Conservation (phyloP, 2,888 invertebrate genomes). For the Drosophila gaucha region DNA sequence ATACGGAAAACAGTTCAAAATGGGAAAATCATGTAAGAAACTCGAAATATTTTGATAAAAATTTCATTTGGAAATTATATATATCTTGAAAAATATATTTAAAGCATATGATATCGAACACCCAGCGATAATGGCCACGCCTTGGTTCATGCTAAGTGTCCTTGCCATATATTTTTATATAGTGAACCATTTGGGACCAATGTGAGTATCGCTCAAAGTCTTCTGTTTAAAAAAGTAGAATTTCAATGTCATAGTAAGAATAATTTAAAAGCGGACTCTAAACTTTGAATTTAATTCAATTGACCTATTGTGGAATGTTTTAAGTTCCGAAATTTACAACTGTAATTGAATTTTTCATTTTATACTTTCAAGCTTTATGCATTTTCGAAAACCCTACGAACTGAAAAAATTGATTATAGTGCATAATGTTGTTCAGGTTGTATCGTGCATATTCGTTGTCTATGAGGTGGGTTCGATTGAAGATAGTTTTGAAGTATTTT, state of each 20-base stretch:
- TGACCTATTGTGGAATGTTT: conserved; percentile 6
- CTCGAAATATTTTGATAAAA: neutral
- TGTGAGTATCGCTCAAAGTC: conserved; percentile 53
- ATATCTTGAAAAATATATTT: neutral
- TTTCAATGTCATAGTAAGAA: conserved; percentile 2
- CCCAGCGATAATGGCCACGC: conserved; percentile 52
- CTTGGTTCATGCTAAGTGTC: conserved; percentile 59
- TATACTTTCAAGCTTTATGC: conserved; percentile 86
- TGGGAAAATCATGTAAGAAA: conserved; percentile 35
- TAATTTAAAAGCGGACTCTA: conserved; percentile 15
- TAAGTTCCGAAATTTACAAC: neutral
- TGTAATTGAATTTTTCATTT: conserved; percentile 10
- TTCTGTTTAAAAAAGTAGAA: neutral
- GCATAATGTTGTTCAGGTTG: conserved; percentile 93
- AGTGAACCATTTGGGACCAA: conserved; percentile 62
- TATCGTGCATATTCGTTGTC: conserved; percentile 74
- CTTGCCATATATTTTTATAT: conserved; percentile 70
- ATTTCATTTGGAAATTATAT: neutral
- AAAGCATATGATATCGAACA: conserved; percentile 29
- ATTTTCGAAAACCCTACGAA: conserved; percentile 88
- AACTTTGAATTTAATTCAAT: conserved; percentile 35
- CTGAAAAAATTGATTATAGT: conserved; percentile 88
- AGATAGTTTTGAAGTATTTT: neutral
- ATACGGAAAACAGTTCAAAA: conserved; percentile 17
- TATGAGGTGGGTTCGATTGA: conserved; percentile 54